Percentiles rank a stretch among this genome's conserved stretches.
Conservation (phyloP, 2,888 invertebrate genomes). For the Nephrocerus scutellatus region DNA sequence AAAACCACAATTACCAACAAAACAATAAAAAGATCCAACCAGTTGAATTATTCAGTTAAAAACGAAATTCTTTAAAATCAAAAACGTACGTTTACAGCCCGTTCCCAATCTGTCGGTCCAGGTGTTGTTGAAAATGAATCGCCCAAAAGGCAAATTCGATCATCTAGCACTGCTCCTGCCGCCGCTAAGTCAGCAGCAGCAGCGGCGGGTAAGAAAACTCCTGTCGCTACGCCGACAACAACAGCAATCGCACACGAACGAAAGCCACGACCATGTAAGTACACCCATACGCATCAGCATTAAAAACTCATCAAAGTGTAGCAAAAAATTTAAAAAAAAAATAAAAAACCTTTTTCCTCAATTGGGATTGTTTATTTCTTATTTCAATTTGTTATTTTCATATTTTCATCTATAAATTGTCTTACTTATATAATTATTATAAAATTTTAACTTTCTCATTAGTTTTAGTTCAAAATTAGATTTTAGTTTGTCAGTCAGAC, state of each 20-base stretch:
- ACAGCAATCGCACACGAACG: conserved; percentile 48
- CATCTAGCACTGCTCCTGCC: conserved; percentile 47
- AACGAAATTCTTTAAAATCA: conserved; percentile 7
- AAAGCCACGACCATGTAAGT: conserved; percentile 68
- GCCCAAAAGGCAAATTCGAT: conserved; percentile 66
- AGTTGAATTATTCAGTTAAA: no score
- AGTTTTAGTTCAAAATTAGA: no score
- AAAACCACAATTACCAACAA: no score
- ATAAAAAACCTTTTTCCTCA: no score
- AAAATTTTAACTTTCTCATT: no score
- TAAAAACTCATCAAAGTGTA: no score
- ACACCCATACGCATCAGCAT: conserved; percentile 19
- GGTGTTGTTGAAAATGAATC: conserved; percentile 60
- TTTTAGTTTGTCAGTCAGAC: no score
- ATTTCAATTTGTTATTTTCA: no score
- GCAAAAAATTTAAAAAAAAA: conserved; percentile 9
- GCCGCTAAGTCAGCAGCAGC: conserved; percentile 57
- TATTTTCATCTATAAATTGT: no score
- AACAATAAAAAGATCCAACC: no score
- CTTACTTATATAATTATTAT: no score
- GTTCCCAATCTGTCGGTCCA: conserved; percentile 67
- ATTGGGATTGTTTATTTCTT: no score
- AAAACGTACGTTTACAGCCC: conserved; percentile 42
- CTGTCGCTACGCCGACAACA: conserved; percentile 54
- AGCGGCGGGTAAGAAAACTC: conserved; percentile 58